Evolutionary conservation across 2,113 vertebrate species (phyloP).

Genomic region (Syngnathus scovelli): DNA sequence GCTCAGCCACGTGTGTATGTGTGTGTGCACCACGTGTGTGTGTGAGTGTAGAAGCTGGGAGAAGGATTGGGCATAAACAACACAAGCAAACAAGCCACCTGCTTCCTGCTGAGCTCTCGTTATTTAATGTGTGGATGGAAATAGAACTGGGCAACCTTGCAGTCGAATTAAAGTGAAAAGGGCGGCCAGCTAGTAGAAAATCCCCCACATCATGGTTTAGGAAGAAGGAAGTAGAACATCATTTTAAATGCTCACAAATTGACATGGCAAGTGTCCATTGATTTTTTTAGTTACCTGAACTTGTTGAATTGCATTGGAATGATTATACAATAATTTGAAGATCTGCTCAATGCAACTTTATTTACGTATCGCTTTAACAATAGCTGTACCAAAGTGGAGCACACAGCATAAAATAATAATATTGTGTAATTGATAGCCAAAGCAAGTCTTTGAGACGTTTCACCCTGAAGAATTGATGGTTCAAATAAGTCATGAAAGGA

Average conservation of each 20-base stretch:
- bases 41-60: slow-evolving; percentile 33
- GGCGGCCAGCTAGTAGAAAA: slow-evolving; percentile 26
- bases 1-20: slow-evolving; percentile 7
- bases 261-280: neutral
- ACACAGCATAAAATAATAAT: no score
- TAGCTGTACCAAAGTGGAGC: no score
- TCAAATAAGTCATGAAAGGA: no score
- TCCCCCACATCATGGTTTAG: slow-evolving; percentile 12
- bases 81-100: slow-evolving; percentile 59
- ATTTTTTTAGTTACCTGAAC: neutral
- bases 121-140: slow-evolving; percentile 53
- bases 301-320: neutral
- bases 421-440: no score
- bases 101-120: slow-evolving; percentile 61
- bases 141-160: slow-evolving; percentile 44
- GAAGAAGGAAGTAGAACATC: neutral
- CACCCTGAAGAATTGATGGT: no score
- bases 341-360: no score
- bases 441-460: no score
- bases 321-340: neutral
- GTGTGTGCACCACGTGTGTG: neutral
- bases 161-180: slow-evolving; percentile 36
- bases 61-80: slow-evolving; percentile 60
- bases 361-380: no score
- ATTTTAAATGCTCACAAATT: neutral